phyloP scores from a whole-genome alignment of 2,113 vertebrate species.

The Prunella himalayana region DNA sequence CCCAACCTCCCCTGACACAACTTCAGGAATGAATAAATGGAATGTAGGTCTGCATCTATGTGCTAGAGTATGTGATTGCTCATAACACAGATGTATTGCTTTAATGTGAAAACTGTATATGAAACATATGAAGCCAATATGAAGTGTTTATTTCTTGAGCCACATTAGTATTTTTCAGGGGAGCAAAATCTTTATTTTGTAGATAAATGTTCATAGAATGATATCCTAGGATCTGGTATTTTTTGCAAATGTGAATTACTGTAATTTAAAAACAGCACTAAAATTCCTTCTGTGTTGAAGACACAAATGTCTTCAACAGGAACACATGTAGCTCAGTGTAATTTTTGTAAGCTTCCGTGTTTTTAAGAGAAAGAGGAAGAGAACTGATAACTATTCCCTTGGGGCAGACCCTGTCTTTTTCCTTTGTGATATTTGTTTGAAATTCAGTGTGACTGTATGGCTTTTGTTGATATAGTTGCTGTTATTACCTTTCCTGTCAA shows the following conservation, averaged over 20 bases:
- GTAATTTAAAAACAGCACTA: not conserved
- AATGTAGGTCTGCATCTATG: not conserved
- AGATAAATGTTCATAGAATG: not conserved
- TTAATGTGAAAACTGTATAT: not conserved
- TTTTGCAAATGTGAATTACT: not conserved
- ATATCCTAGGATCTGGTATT: not conserved
- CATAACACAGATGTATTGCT: not conserved
- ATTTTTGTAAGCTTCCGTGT: not conserved
- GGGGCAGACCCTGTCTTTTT: not conserved
- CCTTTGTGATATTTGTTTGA: not conserved
- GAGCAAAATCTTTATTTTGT: not conserved
- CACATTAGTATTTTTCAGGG: not conserved
- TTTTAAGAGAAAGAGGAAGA: not conserved
- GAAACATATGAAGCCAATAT: not conserved
- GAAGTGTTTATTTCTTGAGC: not conserved
- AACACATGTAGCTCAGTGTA: not conserved
- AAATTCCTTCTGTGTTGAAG: not conserved
- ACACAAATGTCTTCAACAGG: not conserved
- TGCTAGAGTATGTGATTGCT: not conserved
- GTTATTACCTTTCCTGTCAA: not conserved
- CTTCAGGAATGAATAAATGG: not conserved
- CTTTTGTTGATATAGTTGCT: not conserved
- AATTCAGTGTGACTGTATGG: not conserved
- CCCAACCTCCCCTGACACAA: not conserved
- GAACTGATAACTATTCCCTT: not conserved